Evolutionary conservation across 2,888 invertebrate species (phyloP).

Genomic region (Pelosia muscerda): DNA sequence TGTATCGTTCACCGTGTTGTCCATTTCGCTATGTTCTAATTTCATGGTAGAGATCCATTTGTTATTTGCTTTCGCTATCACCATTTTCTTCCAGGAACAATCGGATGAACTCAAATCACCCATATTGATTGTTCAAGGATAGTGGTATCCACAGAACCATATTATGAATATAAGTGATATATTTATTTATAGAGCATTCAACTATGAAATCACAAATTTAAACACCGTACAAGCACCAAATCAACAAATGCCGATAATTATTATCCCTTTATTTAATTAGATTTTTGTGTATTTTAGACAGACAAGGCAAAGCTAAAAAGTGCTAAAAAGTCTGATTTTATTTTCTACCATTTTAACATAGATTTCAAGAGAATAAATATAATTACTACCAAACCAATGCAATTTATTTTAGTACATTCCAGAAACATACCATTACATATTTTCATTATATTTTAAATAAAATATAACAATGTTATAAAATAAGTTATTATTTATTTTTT

Average conservation of each 20-base stretch:
- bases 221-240: slow-evolving; percentile 22
- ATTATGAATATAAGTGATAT: slow-evolving; percentile 51
- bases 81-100: slow-evolving; percentile 81
- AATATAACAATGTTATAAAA: too few relatives aligned
- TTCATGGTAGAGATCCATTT: slow-evolving; percentile 75
- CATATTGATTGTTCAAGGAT: slow-evolving; percentile 84
- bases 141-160: slow-evolving; percentile 82
- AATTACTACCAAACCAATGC: neutral
- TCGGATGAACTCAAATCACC: slow-evolving; percentile 75
- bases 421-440: neutral
- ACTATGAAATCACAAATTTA: slow-evolving; percentile 22
- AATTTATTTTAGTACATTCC: neutral
- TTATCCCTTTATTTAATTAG: neutral
- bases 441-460: too few relatives aligned
- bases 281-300: neutral
- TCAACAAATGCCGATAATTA: slow-evolving; percentile 12
- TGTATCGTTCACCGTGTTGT: slow-evolving; percentile 49
- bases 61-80: slow-evolving; percentile 76
- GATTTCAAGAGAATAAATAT: neutral
- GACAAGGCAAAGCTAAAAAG: too few relatives aligned
- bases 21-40: slow-evolving; percentile 54
- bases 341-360: slow-evolving; percentile 7
- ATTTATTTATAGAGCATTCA: slow-evolving; percentile 18
- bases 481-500: neutral
- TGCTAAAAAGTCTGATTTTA: neutral